These are phyloP conservation scores for Pandion haliaetus DNA, from an alignment of 2,113 vertebrate species.

Conservation along the genomic window DNA sequence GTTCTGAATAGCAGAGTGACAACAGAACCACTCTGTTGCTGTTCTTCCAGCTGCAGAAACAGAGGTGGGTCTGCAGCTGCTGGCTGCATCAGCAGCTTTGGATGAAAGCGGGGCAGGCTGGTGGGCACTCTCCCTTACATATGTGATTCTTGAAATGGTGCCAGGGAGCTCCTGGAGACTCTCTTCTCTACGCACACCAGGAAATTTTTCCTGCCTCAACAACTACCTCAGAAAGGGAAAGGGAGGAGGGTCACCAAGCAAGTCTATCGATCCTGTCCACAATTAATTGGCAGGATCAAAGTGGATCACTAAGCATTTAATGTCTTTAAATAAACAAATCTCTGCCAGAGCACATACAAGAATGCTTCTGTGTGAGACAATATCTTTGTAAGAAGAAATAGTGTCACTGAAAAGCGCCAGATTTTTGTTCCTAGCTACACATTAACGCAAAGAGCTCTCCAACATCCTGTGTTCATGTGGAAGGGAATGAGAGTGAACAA, in stretches of 20 bases:
- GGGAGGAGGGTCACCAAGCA: background rate
- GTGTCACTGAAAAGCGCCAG: background rate
- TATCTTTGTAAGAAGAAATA: background rate
- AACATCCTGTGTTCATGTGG: background rate
- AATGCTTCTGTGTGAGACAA: background rate
- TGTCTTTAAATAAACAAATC: background rate
- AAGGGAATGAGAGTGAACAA: background rate
- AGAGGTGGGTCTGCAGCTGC: background rate
- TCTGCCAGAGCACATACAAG: background rate
- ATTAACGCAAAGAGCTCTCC: background rate
- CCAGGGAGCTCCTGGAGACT: background rate
- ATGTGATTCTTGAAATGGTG: background rate
- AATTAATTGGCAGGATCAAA: background rate
- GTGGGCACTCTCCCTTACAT: background rate
- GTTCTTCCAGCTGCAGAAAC: background rate
- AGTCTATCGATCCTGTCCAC: background rate
- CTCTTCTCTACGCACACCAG: background rate
- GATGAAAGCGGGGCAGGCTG: background rate
- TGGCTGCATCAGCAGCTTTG: background rate
- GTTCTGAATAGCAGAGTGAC: background rate
- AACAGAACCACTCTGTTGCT: rapidly evolving
- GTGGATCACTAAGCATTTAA: background rate
- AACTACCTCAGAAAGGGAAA: background rate
- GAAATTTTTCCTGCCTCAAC: background rate
- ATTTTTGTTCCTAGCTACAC: background rate